Conservation (phyloP, 2,888 invertebrate species). For the Ectemnius continuus region DNA sequence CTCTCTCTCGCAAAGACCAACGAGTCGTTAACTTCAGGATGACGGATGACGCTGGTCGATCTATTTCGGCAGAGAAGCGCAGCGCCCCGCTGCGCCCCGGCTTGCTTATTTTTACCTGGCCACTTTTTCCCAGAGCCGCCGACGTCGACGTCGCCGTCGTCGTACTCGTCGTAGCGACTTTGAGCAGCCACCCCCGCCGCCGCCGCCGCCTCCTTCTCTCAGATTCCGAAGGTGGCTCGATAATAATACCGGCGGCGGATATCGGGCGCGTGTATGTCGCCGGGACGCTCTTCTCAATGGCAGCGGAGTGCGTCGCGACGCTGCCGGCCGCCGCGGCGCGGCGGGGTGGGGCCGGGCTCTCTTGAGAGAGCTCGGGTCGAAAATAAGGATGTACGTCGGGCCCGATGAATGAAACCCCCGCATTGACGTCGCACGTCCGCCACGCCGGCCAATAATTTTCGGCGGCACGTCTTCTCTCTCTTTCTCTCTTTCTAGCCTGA, state of each 20-base stretch:
- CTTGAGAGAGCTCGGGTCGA: constrained; percentile 44
- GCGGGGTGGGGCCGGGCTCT: constrained; percentile 14
- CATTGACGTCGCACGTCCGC: constrained; percentile 44
- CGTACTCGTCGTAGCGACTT: too few species aligned
- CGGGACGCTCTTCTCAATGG: too few species aligned
- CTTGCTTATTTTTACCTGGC: constrained; percentile 58
- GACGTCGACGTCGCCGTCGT: too few species aligned
- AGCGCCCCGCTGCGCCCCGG: constrained; percentile 43
- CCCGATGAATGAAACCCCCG: constrained; percentile 60
- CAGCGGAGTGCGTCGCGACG: neutral
- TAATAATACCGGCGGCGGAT: constrained; percentile 9
- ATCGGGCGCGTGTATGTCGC: neutral
- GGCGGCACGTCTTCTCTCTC: neutral
- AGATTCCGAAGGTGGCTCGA: neutral
- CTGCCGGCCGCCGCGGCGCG: neutral
- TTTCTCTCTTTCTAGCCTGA: too few species aligned
- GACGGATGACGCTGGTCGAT: constrained; percentile 39
- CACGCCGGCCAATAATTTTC: constrained; percentile 41
- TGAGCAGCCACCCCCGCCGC: neutral
- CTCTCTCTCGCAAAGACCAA: constrained; percentile 31
- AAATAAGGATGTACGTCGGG: constrained; percentile 49
- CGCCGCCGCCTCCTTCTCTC: neutral
- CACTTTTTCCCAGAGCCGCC: neutral
- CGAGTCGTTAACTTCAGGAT: constrained; percentile 68
- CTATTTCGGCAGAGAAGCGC: constrained; percentile 62